Evolutionary conservation across 2,797 vertebrate species (phyloP), one percentile per base, ranked within the genome.

Genomic region (Sitta carolinensis): DNA sequence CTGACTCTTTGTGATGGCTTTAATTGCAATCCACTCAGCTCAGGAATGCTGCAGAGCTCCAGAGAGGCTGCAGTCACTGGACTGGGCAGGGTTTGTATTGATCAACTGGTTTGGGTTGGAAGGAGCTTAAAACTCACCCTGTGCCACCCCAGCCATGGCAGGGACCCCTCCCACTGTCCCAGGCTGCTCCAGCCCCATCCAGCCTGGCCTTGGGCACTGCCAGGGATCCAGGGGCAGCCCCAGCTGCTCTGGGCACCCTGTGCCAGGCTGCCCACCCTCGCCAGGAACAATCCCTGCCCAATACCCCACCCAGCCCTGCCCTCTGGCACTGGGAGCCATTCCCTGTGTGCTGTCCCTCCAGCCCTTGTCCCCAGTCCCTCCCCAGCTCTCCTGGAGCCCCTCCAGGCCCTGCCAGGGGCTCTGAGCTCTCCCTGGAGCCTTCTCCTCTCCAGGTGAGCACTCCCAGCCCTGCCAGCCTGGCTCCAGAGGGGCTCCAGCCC

Each of bases 51-150:
- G 36, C 36, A 36, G 36, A 36, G 36, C 36, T 10, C 36, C 36
- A 36, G 36, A 36, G 36, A 36, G 36, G 36, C 36, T 36, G 36
- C 8, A n/a, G n/a, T n/a, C n/a, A 10, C 36, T 36, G 36, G 36
- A 36, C 36, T 36, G 36, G 36, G 36, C 36, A 36, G 36, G 36
- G 36, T 36, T 36, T 36, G 36, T 36, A 36, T 36, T 36, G 36
- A 36, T 36, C 36, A 36, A 36, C 36, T 36, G 40, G 40, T 40
- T 40, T 40, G 55, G 4, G 7, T 25, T 42, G 42, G 19, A 55
- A 42, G 17, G 32, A 62, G 16, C 4, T 42, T 20, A 48, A 55
- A 48, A 1, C 0, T 0, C 62, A 36, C 10, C 68, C 22, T 0
- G 0, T 48, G 0, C 25, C 30, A 54, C 14, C 45, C n/a, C 25